phyloP scores from a whole-genome alignment of 1,140 invertebrate species.

The Stegodyphus mimosarum region DNA sequence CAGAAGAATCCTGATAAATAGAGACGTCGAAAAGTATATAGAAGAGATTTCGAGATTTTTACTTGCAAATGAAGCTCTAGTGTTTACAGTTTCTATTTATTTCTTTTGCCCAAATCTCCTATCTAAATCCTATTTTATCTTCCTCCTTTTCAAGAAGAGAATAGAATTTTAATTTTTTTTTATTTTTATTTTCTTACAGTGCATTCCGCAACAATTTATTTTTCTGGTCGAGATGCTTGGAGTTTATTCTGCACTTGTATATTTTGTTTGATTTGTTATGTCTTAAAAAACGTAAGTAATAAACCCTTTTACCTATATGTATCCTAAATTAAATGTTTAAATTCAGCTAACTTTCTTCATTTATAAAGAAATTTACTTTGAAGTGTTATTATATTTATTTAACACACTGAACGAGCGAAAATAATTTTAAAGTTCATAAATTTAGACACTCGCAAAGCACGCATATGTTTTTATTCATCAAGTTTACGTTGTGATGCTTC shows the following conservation, averaged over 20 bases:
- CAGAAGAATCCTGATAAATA: constrained; percentile 36
- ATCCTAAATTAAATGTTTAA: no score
- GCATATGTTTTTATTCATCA: no score
- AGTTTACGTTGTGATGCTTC: no score
- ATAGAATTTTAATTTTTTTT: constrained; percentile 20
- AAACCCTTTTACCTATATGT: neutral
- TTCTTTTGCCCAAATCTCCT: constrained; percentile 30
- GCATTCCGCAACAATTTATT: constrained; percentile 43
- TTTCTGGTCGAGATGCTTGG: constrained; percentile 10
- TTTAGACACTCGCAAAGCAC: no score
- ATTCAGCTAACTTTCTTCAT: no score
- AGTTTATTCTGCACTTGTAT: constrained; percentile 11
- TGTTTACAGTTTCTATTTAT: constrained; percentile 45
- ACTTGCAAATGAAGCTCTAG: constrained; percentile 43
- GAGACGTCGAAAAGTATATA: constrained; percentile 30
- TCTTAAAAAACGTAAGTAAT: constrained; percentile 9
- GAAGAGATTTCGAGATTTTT: constrained; percentile 44
- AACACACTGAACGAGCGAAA: no score
- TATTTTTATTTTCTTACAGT: constrained; percentile 10
- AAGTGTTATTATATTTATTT: no score
- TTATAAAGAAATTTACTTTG: no score
- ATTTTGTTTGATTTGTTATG: constrained; percentile 13
- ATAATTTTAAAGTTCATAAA: no score
- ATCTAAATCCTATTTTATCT: constrained; percentile 45
- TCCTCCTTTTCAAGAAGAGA: constrained; percentile 18